Evolutionary conservation across 1,140 invertebrate genomes (phyloP).

Genomic region (Drosophila ohnishii): DNA sequence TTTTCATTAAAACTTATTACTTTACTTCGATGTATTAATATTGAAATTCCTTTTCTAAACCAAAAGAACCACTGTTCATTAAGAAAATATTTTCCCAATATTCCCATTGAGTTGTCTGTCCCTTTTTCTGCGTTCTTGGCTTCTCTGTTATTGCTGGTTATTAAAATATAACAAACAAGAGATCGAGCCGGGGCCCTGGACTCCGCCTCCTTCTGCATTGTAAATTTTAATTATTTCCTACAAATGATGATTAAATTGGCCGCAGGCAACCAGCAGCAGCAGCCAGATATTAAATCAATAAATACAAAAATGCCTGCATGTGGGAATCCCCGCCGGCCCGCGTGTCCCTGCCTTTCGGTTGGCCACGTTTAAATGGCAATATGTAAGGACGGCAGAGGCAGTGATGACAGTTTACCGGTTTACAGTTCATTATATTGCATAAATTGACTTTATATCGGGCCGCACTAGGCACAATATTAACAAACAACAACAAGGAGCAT

Average conservation of each 20-base stretch:
- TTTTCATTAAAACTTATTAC: no score
- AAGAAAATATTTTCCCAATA: slow-evolving; percentile 12
- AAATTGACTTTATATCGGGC: slow-evolving; percentile 73
- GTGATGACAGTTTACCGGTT: slow-evolving; percentile 77
- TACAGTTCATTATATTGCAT: slow-evolving; percentile 75
- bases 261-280: slow-evolving; percentile 53
- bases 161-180: slow-evolving; percentile 62
- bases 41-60: neutral
- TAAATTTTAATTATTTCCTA: slow-evolving; percentile 80
- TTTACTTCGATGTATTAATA: neutral
- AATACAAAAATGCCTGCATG: slow-evolving; percentile 40
- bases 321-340: slow-evolving; percentile 16
- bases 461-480: slow-evolving; percentile 54
- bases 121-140: neutral
- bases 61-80: slow-evolving; percentile 1
- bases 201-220: slow-evolving; percentile 51
- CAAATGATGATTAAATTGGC: slow-evolving; percentile 80
- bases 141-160: slow-evolving; percentile 52
- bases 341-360: slow-evolving; percentile 4
- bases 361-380: slow-evolving; percentile 66
- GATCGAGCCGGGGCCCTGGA: slow-evolving; percentile 10
- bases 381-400: slow-evolving; percentile 42
- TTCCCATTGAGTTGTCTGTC: slow-evolving; percentile 51
- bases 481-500: slow-evolving; percentile 40
- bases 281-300: slow-evolving; percentile 77